Percentiles rank a stretch among this genome's conserved stretches.
Conservation (phyloP, 2,797 vertebrate genomes). For the Eulemur rubriventer region DNA sequence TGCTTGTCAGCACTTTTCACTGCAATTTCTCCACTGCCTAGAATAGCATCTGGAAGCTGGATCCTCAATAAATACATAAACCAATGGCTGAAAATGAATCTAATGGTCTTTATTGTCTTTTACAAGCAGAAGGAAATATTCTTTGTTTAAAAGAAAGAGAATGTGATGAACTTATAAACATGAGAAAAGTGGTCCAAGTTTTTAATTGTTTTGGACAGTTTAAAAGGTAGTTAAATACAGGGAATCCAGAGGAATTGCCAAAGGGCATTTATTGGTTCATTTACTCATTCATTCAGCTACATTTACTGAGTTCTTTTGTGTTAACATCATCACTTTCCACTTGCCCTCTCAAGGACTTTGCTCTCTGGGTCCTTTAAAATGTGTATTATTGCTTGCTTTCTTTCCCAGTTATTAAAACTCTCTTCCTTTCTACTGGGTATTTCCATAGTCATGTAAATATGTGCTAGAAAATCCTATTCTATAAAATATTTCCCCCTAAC, state of each 20-base stretch:
- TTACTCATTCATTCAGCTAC: slow-evolving; percentile 34
- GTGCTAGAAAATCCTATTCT: background rate
- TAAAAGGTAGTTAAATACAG: slow-evolving; percentile 36
- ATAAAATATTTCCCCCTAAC: background rate
- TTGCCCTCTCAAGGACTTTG: background rate
- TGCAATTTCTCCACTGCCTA: background rate
- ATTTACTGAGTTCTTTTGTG: background rate
- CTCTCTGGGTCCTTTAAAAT: background rate
- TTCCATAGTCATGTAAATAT: background rate
- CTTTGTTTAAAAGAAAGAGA: slow-evolving; percentile 11
- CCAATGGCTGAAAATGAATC: background rate
- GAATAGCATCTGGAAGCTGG: background rate
- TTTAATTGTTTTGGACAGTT: background rate
- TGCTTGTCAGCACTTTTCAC: background rate
- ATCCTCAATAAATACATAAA: background rate
- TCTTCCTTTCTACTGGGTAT: background rate
- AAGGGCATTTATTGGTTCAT: slow-evolving; percentile 22
- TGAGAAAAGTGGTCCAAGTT: background rate
- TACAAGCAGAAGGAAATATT: background rate
- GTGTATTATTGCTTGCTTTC: background rate
- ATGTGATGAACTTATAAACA: background rate
- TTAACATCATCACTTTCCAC: background rate
- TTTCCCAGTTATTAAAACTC: background rate
- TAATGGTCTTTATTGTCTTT: background rate
- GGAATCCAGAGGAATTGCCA: background rate